Percentiles rank a stretch among this genome's conserved stretches.
phyloP scores from a whole-genome alignment of 2,888 invertebrate genomes.

The Tridacna crocea region DNA sequence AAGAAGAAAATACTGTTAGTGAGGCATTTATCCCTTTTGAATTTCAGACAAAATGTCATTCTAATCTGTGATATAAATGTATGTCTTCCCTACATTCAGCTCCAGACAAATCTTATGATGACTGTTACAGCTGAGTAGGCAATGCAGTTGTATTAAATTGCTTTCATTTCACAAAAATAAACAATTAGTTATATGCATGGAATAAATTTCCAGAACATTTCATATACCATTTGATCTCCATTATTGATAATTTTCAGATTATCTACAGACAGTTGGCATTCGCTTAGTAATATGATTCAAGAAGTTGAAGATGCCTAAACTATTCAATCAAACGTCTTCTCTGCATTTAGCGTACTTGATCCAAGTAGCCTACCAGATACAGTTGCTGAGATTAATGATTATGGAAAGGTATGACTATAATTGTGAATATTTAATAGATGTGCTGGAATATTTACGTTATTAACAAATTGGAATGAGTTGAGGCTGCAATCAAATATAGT shows the following conservation, averaged over 20 bases:
- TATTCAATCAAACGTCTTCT: not conserved
- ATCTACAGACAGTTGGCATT: constrained; percentile 30
- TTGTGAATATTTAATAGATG: not conserved
- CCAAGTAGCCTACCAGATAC: constrained; percentile 27
- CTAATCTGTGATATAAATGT: too few species aligned
- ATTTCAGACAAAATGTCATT: too few species aligned
- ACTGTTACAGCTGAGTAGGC: constrained; percentile 4
- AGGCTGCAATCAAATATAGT: too few species aligned
- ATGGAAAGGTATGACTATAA: constrained; percentile 39
- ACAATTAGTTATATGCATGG: not conserved
- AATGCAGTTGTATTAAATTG: too few species aligned
- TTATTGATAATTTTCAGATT: constrained; percentile 21
- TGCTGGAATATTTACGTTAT: not conserved
- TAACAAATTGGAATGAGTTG: too few species aligned
- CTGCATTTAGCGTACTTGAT: constrained; percentile 33
- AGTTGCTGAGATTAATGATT: constrained; percentile 23
- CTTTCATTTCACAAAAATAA: not conserved
- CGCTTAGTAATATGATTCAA: constrained; percentile 22
- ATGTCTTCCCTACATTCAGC: too few species aligned
- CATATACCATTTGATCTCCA: not conserved
- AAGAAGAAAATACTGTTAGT: too few species aligned
- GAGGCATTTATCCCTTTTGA: too few species aligned
- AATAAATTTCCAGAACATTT: not conserved
- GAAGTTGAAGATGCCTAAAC: constrained; percentile 40
- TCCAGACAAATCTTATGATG: too few species aligned